Evolutionary conservation across 2,113 vertebrate genomes (phyloP), one percentile per base, ranked within the genome.

Genomic region (Chaetorhynchus papuensis): DNA sequence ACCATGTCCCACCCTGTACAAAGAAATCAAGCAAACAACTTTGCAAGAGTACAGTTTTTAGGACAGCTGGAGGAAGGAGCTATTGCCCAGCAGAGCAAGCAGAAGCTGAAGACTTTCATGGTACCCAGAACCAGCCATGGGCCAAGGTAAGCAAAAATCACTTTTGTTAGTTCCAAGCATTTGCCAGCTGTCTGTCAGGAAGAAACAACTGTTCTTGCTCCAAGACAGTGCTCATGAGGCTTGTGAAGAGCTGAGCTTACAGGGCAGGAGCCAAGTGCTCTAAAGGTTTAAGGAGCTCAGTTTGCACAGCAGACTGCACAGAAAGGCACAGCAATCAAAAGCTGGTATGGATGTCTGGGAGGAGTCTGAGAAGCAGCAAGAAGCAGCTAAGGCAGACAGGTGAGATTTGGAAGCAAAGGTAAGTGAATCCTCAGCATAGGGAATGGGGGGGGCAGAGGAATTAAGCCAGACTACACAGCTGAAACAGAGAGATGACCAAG

Each of bases 61-160:
- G 33, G 56, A 39, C 23, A 89, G 64, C 50, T 86, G 83, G 75
- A 83, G 56, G 47, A 81, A 93, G 56, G 33, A 93, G 35, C 30
- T 42, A 47, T 19, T 54, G 33, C 15, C 50, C 28, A 80, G 11
- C 68, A 80, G 30, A 87, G 41, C 53, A 70, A 79, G 81, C 35
- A 86, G 68, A n/a, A 87, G 63, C 45, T 53, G 82, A 77, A 59
- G 50, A 72, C 61, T 84, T 83, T 44, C 57, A 42, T 10, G 0
- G 41, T 37, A 53, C 49, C 19, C 5, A 3, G 33, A 72, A 72
- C 44, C 16, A 88, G 71, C 71, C 83, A 97, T 97, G 97, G 94
- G 90, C 39, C 90, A 96, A 96, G 95, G 97, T 97, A 96, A 96
- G 96, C 37, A 76, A 90, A 83, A 87, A 57, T 21, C 6, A 20